Conservation (phyloP, 2,888 invertebrate genomes). For the Cyaniris semiargus region DNA sequence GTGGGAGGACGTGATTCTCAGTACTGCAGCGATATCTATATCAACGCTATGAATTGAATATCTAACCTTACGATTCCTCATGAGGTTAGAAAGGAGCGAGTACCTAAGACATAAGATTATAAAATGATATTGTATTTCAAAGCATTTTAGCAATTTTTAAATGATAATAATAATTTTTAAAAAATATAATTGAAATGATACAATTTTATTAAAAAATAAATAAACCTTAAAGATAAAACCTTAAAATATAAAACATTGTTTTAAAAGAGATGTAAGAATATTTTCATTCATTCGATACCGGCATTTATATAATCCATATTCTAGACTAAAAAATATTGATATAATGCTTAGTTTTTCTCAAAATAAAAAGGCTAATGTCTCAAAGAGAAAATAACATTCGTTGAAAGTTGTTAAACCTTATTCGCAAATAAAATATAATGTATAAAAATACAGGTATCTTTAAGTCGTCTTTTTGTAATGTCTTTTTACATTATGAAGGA, state of each 20-base stretch:
- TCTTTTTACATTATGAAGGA: background rate
- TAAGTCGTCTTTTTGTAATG: background rate
- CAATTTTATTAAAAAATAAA: too few relatives aligned
- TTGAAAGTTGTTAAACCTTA: background rate
- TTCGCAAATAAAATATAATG: background rate
- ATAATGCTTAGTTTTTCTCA: background rate
- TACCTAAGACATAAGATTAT: background rate
- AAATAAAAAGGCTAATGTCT: background rate
- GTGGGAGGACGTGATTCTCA: constrained; percentile 53
- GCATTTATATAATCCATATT: background rate
- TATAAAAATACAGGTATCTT: background rate
- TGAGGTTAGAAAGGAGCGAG: background rate
- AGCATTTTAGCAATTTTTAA: too few relatives aligned
- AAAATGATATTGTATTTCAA: background rate
- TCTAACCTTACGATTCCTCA: constrained; percentile 33
- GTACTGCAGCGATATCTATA: constrained; percentile 42
- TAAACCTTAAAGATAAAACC: too few relatives aligned
- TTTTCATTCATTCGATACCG: background rate
- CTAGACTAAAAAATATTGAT: background rate
- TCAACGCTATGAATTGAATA: constrained; percentile 47
- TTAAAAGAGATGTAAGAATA: background rate
- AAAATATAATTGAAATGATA: too few relatives aligned
- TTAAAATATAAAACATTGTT: background rate
- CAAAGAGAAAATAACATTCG: background rate
- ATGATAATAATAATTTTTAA: too few relatives aligned